These are phyloP conservation scores for Aspidoscelis tigris DNA, from an alignment of 2,113 vertebrate species.

Conservation along the genomic window DNA sequence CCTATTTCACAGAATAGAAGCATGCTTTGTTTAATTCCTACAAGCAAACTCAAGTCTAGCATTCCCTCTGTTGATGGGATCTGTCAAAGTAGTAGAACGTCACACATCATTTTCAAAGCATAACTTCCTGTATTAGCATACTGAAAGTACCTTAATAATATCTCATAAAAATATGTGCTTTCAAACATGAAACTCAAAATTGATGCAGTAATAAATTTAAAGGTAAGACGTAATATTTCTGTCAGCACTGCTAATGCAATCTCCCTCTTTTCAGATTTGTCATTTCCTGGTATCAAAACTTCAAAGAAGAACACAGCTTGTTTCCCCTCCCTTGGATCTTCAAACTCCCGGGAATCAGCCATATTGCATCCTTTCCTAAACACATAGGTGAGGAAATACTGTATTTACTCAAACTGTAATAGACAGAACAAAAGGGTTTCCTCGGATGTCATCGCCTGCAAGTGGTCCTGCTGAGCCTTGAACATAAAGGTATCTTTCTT, in stretches of 20 bases:
- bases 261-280: not conserved
- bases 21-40: not conserved
- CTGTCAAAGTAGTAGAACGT: not conserved
- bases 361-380: conserved; percentile 21
- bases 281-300: conserved; percentile 7
- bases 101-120: not conserved
- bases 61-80: not conserved
- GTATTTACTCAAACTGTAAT: conserved; percentile 18
- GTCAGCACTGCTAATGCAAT: not conserved
- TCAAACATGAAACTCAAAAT: not conserved
- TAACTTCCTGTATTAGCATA: not conserved
- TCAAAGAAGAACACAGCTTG: conserved; percentile 17
- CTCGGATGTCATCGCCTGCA: not conserved
- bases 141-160: not conserved
- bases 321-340: conserved; percentile 5
- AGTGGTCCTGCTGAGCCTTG: not conserved
- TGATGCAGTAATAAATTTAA: not conserved
- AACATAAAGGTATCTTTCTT: conserved; percentile 14
- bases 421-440: conserved; percentile 23
- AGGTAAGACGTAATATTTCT: conserved; percentile 14
- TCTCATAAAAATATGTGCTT: not conserved
- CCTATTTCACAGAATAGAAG: not conserved
- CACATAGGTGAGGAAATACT: conserved; percentile 14
- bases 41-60: not conserved
- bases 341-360: conserved; percentile 12